Evolutionary conservation across 2,888 invertebrate genomes (phyloP), one percentile per base, ranked within the genome.

Genomic region (Volucella zonaria): DNA sequence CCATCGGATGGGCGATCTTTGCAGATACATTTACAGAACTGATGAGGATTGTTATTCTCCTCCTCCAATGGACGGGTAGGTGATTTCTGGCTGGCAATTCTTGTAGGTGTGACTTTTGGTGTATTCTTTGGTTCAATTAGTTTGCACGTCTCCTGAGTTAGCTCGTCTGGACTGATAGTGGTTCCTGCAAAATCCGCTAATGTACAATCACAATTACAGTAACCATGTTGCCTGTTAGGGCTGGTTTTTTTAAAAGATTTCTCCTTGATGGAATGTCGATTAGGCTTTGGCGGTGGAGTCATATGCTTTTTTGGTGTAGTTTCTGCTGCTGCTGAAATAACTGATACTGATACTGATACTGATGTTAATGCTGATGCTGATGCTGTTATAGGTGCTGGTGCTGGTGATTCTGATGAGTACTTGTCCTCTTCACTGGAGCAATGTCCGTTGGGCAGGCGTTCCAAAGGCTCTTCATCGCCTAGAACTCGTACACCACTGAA

Each of bases 61-160:
- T 45, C 45, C 40, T 70, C 38, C 23, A 40, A 23, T 14, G 49
- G 23, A 12, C 42, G 51, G 2, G n/a, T 40, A 0, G 14, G 51
- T 0, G 42, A 49, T 67, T 49, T 75, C 12, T 68, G 42, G 3
- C 15, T 11, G 12, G 45, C 12, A 11, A 54, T 31, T 40, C 38
- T 38, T 43, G 51, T 23, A 8, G 85, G 83, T 49, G 87, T 86
- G 82, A 87, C 82, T 64, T 79, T 87, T 1, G 87, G 87, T 52
- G 88, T 87, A 43, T 89, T 88, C 82, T 90, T 90, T 6, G 91
- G 90, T 40, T 91, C 92, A 6, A 92, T 87, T 9, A 92, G 86
- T 82, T 91, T 91, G 83, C 92, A 92, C 0, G 91, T 92, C 82
- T 92, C 90, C 8, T 92, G 90, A 62, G 90, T 90, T 78, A 92